These are phyloP conservation scores for Hozukius guyotensis DNA, from an alignment of 2,797 vertebrate genomes.

Conservation along the genomic window DNA sequence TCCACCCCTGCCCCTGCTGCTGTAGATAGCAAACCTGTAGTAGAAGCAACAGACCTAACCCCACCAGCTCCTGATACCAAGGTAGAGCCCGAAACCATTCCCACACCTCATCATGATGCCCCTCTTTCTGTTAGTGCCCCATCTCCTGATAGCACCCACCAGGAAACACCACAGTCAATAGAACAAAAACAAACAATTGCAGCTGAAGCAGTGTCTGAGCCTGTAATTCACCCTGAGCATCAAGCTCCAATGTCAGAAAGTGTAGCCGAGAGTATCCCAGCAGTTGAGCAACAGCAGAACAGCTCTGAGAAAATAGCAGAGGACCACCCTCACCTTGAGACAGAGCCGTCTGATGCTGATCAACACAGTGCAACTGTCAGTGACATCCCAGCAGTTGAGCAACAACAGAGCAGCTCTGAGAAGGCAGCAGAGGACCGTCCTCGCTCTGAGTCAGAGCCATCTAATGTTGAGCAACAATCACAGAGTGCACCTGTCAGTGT, in stretches of 20 bases:
- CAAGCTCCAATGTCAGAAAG: conserved; percentile 40
- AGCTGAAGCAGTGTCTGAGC: conserved; percentile 25
- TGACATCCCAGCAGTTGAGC: conserved; percentile 33
- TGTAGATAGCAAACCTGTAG: conserved; percentile 77
- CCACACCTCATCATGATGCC: conserved; percentile 39
- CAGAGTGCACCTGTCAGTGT: conserved; percentile 36
- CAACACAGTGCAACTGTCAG: conserved; percentile 31
- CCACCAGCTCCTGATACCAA: conserved; percentile 66
- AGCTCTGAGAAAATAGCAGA: conserved; percentile 46
- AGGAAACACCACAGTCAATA: conserved; percentile 52
- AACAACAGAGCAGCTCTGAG: conserved; percentile 52
- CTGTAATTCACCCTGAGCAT: conserved; percentile 15
- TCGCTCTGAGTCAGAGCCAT: not conserved
- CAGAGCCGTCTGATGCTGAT: conserved; percentile 1
- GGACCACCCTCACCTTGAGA: conserved; percentile 2
- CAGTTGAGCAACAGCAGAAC: conserved; percentile 45
- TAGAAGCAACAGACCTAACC: conserved; percentile 67
- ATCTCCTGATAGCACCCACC: conserved; percentile 33
- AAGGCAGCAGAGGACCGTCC: conserved; percentile 26
- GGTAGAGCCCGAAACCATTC: conserved; percentile 57
- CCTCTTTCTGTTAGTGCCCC: not conserved
- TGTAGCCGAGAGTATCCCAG: conserved; percentile 28
- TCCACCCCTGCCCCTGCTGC: conserved; percentile 63
- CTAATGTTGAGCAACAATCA: conserved; percentile 14
- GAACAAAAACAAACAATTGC: conserved; percentile 29